These are phyloP conservation scores for Eurystomus gularis DNA, from an alignment of 2,113 vertebrate genomes.

Conservation along the genomic window DNA sequence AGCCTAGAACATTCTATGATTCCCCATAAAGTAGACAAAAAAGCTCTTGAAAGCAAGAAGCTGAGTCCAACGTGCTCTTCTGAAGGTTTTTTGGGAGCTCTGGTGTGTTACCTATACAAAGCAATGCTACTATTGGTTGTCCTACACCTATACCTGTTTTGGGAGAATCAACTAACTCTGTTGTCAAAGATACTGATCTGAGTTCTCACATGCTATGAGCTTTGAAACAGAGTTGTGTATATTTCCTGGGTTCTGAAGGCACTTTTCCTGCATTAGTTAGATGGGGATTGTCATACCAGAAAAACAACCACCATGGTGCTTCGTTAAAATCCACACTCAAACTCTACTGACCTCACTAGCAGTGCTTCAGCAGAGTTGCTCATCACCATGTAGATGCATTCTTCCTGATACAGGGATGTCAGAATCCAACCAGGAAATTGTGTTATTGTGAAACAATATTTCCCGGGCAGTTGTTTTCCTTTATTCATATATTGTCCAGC, in stretches of 20 bases:
- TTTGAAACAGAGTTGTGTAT: not conserved
- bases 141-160: not conserved
- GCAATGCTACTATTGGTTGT: not conserved
- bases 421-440: not conserved
- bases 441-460: not conserved
- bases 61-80: not conserved
- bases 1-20: too few relatives aligned
- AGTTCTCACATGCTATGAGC: not conserved
- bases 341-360: not conserved
- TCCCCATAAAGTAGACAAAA: not conserved
- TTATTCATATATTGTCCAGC: not conserved
- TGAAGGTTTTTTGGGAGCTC: not conserved
- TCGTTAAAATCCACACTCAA: not conserved
- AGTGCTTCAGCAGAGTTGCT: not conserved
- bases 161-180: not conserved
- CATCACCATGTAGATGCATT: accelerated
- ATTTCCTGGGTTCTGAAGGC: not conserved
- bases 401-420: not conserved
- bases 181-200: not conserved
- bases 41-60: not conserved
- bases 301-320: not conserved
- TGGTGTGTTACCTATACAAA: not conserved
- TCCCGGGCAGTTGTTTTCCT: not conserved
- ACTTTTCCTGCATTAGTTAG: not conserved
- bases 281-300: not conserved